These are phyloP conservation scores for Eudemis profundana DNA, from an alignment of 2,888 invertebrate genomes.

Conservation along the genomic window DNA sequence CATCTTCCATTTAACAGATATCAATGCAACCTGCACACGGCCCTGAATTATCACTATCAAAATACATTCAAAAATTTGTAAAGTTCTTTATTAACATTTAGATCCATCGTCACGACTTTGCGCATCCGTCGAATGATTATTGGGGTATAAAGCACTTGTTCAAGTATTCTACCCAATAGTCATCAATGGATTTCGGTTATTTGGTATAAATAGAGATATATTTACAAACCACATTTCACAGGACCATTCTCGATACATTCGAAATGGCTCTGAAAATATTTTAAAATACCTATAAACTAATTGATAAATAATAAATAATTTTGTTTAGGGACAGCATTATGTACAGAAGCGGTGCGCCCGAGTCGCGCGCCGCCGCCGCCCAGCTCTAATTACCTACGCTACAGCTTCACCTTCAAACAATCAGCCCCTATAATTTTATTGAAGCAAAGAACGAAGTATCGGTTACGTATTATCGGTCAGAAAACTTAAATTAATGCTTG, in stretches of 20 bases:
- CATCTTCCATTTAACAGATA: conserved; percentile 43
- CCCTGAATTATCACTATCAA: conserved; percentile 45
- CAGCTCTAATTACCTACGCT: conserved; percentile 56
- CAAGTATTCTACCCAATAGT: conserved; percentile 1
- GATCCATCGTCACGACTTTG: conserved; percentile 21
- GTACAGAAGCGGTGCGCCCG: conserved; percentile 78
- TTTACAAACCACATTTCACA: conserved; percentile 38
- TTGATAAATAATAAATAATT: conserved; percentile 83
- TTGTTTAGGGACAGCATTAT: conserved; percentile 76
- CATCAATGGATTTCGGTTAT: conserved; percentile 21
- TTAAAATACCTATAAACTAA: conserved; percentile 64
- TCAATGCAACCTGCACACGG: conserved; percentile 59
- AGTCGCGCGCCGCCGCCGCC: conserved; percentile 64
- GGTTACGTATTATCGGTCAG: conserved; percentile 53
- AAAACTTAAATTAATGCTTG: conserved; percentile 53
- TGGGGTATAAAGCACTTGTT: background rate
- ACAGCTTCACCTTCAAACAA: conserved; percentile 64
- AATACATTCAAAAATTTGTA: conserved; percentile 40
- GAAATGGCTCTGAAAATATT: conserved; percentile 29
- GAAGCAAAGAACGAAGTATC: conserved; percentile 51
- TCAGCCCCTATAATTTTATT: conserved; percentile 62
- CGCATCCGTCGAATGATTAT: conserved; percentile 1
- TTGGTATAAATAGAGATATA: conserved; percentile 32
- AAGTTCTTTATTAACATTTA: conserved; percentile 36
- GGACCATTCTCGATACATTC: conserved; percentile 24